phyloP scores from a whole-genome alignment of 2,113 vertebrate genomes.

The Clarias magur region DNA sequence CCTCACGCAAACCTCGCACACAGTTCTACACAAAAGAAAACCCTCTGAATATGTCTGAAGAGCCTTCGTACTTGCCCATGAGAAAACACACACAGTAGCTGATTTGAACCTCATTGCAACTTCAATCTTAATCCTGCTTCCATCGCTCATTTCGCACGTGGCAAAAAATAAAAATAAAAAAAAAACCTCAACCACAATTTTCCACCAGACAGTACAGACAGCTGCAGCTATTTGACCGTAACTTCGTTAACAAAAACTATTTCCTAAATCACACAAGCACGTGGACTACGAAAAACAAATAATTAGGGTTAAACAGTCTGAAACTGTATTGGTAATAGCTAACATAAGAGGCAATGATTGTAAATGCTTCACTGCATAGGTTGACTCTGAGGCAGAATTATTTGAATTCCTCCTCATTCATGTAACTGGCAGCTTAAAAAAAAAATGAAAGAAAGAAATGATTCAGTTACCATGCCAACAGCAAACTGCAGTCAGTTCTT shows the following conservation, averaged over 20 bases:
- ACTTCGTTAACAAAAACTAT: background rate
- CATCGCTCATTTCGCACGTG: background rate
- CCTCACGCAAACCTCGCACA: background rate
- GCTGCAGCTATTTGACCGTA: background rate
- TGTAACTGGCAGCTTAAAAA: background rate
- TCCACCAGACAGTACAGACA: background rate
- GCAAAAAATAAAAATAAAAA: background rate
- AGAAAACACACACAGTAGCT: conserved; percentile 7
- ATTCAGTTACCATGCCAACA: conserved; percentile 9
- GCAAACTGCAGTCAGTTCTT: conserved; percentile 4
- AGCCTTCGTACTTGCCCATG: background rate
- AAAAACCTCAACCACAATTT: background rate
- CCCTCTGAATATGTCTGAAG: background rate
- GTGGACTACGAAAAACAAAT: background rate
- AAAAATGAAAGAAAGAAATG: background rate
- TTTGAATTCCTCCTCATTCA: background rate
- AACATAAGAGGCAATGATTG: background rate
- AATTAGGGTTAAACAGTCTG: background rate
- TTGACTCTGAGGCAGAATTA: background rate
- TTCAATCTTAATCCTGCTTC: background rate
- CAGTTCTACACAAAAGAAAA: background rate
- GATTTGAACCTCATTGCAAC: conserved; percentile 9
- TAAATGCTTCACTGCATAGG: background rate
- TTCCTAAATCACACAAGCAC: background rate
- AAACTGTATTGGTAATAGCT: background rate